Percentiles rank a stretch among this genome's conserved stretches.
Evolutionary conservation across 2,888 invertebrate species (phyloP).

Genomic region (Leptinotarsa peninsularis): DNA sequence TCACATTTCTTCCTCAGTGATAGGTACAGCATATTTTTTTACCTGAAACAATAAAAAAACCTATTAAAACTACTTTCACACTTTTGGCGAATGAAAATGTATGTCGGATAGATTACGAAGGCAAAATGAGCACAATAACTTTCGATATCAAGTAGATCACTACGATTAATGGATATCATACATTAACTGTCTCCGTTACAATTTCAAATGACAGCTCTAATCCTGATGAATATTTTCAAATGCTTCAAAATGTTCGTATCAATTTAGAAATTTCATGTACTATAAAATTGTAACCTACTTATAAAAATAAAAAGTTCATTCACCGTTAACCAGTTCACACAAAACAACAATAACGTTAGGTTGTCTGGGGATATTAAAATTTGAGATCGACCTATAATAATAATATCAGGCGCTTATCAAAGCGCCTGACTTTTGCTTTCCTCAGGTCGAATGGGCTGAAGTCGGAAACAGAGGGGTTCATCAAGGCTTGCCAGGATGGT

Average conservation of each 20-base stretch:
- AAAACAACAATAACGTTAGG: too few relatives aligned
- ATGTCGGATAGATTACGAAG: neutral
- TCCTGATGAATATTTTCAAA: slow-evolving; percentile 1
- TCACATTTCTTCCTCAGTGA: slow-evolving; percentile 30
- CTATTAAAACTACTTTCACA: neutral
- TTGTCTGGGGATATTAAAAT: too few relatives aligned
- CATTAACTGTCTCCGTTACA: neutral
- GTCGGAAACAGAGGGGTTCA: too few relatives aligned
- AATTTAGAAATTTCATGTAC: slow-evolving; percentile 1
- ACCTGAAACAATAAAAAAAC: slow-evolving; percentile 28
- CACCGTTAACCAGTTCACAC: slow-evolving; percentile 5
- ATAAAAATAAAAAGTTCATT: slow-evolving; percentile 9
- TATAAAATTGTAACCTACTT: neutral
- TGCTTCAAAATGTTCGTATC: neutral
- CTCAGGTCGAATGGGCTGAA: too few relatives aligned
- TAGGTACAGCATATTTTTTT: slow-evolving; percentile 1
- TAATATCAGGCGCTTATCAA: too few relatives aligned
- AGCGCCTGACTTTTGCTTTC: too few relatives aligned
- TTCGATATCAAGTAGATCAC: slow-evolving; percentile 5
- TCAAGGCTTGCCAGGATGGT: too few relatives aligned
- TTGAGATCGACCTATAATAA: too few relatives aligned
- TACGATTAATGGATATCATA: neutral
- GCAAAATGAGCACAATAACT: slow-evolving; percentile 11
- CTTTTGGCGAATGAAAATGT: too few relatives aligned
- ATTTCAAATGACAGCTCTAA: slow-evolving; percentile 1